phyloP scores from a whole-genome alignment of 2,797 vertebrate species.

The Sebastes goodei region DNA sequence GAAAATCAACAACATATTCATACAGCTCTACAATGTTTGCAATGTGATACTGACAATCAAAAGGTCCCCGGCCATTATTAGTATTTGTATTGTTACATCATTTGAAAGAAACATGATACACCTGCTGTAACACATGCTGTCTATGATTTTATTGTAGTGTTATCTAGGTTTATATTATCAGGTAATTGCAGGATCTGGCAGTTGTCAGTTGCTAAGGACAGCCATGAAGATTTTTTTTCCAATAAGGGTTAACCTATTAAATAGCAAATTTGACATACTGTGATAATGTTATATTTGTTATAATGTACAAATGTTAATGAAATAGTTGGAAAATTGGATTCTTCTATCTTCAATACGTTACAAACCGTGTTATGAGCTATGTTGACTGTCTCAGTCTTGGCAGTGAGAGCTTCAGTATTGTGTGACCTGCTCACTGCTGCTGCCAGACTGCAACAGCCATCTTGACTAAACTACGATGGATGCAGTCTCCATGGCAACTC shows the following conservation, averaged over 20 bases:
- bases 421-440: slow-evolving; percentile 55
- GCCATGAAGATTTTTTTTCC: neutral
- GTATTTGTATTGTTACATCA: neutral
- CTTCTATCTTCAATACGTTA: neutral
- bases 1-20: neutral
- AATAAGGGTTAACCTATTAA: neutral
- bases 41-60: neutral
- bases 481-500: slow-evolving; percentile 84
- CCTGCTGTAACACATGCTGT: neutral
- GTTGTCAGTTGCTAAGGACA: neutral
- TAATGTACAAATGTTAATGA: neutral
- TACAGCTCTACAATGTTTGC: neutral
- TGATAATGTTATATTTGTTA: neutral
- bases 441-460: slow-evolving; percentile 73
- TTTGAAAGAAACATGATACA: neutral
- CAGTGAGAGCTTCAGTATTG: neutral
- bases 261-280: neutral
- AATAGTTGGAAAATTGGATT: neutral
- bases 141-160: neutral
- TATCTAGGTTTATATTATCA: neutral
- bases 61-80: neutral
- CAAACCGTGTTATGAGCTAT: neutral
- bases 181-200: neutral
- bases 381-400: neutral
- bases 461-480: slow-evolving; percentile 74